Evolutionary conservation across 2,113 vertebrate species (phyloP), one percentile per base, ranked within the genome.

Genomic region (Fregetta grallaria): DNA sequence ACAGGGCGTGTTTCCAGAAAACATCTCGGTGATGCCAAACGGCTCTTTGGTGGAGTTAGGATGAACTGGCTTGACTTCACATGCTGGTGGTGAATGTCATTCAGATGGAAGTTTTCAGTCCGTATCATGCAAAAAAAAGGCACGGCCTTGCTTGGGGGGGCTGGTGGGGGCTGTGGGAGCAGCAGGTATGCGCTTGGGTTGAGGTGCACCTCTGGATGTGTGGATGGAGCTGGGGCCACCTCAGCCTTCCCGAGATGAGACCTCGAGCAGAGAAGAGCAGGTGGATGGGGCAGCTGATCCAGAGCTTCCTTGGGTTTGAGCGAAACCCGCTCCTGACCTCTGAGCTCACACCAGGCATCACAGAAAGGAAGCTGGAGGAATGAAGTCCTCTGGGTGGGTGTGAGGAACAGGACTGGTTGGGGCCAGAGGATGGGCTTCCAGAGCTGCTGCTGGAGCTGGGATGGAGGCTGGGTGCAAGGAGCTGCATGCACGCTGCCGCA

Each of bases 21-120:
- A 21, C 3, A 0, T 38, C 22, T 45, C 47, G 47, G 15, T 38
- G 34, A 26, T 45, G 47, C 38, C 34, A 71, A 16, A 22, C 2
- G 4, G 14, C 13, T 47, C 8, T 56, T 9, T 0, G 1, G 21
- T 47, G 25, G 40, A 63, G 19, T 40, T 11, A 11, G n/a, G 55
- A 40, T 70, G 80, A 61, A 13, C 32, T 5, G 15, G 34, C 20
- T n/a, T 44, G 32, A 45, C 22, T 44, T 38, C 30, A 18, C 12
- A 0, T 20, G 50, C n/a, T 1, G 2, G 67, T 50, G 21, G 17
- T 22, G 10, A 52, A 44, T 15, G 44, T 58, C 36, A 12, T 74
- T 59, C 40, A 38, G 70, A 22, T 16, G 53, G 23, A 9, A 61
- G 12, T 34, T 82, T 75, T 75, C 53, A 11, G 34, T 27, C 22